Evolutionary conservation across 1,140 invertebrate species (phyloP).

Genomic region (Ips typographus): DNA sequence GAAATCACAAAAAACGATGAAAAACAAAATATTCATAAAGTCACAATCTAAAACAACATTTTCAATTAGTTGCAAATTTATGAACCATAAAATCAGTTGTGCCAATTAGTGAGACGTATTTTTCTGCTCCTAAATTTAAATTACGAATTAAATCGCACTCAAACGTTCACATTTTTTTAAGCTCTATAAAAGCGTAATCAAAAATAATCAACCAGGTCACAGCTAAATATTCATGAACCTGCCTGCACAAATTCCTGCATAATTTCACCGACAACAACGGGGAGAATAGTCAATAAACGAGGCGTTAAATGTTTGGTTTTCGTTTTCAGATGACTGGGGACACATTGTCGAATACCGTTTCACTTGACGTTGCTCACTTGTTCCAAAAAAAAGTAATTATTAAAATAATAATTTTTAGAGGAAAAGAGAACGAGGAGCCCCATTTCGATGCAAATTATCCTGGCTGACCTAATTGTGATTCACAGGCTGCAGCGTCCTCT

Average conservation of each 20-base stretch:
- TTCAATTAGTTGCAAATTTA: no score
- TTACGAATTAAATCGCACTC: no score
- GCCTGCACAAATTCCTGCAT: slow-evolving; percentile 2
- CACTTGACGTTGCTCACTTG: no score
- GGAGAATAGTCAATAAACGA: neutral
- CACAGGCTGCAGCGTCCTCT: slow-evolving; percentile 14
- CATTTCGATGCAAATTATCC: slow-evolving; percentile 24
- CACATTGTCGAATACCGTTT: neutral
- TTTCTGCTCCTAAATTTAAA: no score
- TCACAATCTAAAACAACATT: no score
- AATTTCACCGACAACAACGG: neutral
- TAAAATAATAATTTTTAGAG: neutral
- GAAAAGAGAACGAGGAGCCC: neutral
- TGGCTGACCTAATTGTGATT: slow-evolving; percentile 26
- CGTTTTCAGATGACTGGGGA: neutral
- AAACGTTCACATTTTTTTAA: neutral
- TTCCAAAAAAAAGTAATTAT: neutral
- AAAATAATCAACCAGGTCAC: neutral
- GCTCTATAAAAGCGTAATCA: slow-evolving; percentile 1
- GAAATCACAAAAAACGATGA: no score
- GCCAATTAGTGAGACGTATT: no score
- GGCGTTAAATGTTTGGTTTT: neutral
- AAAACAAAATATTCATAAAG: no score
- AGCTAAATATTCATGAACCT: slow-evolving; percentile 1
- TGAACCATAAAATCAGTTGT: no score